Percentiles rank a stretch among this genome's conserved stretches.
Conservation (phyloP, 2,797 vertebrate species). For the Lepilemur ruficaudatus region DNA sequence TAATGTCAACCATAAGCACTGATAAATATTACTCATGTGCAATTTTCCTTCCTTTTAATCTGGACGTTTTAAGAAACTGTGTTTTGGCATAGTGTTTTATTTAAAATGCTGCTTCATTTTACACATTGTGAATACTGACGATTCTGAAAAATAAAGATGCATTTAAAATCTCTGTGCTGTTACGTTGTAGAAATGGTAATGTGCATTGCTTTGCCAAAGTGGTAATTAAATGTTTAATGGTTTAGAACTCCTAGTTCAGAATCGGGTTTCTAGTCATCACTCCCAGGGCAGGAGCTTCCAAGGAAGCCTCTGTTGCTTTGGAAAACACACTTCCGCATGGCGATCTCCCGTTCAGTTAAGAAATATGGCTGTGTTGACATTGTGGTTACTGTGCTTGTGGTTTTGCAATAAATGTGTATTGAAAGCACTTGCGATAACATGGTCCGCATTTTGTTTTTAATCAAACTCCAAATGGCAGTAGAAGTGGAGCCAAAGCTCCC, state of each 20-base stretch:
- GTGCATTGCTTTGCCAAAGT: slow-evolving; percentile 69
- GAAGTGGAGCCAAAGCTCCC: slow-evolving; percentile 56
- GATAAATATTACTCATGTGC: slow-evolving; percentile 71
- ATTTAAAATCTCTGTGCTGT: slow-evolving; percentile 68
- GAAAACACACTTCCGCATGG: neutral
- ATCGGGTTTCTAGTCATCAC: slow-evolving; percentile 35
- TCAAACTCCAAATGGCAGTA: slow-evolving; percentile 73
- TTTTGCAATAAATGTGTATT: slow-evolving; percentile 65
- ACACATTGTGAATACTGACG: slow-evolving; percentile 65
- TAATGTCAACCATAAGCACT: slow-evolving; percentile 71
- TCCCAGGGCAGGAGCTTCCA: neutral
- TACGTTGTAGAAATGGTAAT: slow-evolving; percentile 64
- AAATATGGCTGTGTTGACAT: slow-evolving; percentile 52
- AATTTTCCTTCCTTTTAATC: slow-evolving; percentile 75
- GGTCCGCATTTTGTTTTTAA: slow-evolving; percentile 70
- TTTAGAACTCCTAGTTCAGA: slow-evolving; percentile 63
- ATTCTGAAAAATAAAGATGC: slow-evolving; percentile 69
- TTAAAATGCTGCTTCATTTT: slow-evolving; percentile 66
- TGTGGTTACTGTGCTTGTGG: slow-evolving; percentile 57
- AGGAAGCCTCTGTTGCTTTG: neutral
- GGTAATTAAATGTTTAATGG: slow-evolving; percentile 75
- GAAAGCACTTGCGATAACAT: slow-evolving; percentile 57
- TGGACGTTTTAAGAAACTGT: slow-evolving; percentile 71
- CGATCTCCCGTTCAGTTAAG: slow-evolving; percentile 22
- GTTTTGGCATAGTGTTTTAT: slow-evolving; percentile 60